Evolutionary conservation across 1,140 invertebrate genomes (phyloP).

Genomic region (Trigoniulus corallinus): DNA sequence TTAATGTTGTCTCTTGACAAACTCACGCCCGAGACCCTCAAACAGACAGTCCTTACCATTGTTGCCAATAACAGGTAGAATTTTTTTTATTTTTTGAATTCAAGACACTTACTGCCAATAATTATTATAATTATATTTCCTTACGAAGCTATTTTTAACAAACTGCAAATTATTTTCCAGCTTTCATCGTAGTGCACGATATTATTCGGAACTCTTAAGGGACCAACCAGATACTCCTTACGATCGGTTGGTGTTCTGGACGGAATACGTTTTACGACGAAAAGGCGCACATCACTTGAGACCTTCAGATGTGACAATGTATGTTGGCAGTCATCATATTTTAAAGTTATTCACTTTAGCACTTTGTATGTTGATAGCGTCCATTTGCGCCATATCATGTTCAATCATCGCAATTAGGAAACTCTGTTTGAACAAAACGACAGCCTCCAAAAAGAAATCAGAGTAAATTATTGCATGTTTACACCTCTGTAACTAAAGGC

Average conservation of each 20-base stretch:
- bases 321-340: no score
- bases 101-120: slow-evolving; percentile 3
- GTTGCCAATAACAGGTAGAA: slow-evolving; percentile 3
- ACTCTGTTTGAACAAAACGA: no score
- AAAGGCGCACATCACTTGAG: background rate
- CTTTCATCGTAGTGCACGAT: background rate
- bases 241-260: slow-evolving; percentile 2
- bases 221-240: background rate
- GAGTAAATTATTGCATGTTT: no score
- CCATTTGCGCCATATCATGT: background rate
- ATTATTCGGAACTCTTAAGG: background rate
- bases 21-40: background rate
- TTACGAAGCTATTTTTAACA: no score
- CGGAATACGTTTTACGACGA: background rate
- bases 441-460: no score
- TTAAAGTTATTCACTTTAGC: background rate
- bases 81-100: background rate
- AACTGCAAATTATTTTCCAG: background rate
- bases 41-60: background rate
- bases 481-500: no score
- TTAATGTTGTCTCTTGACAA: background rate
- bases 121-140: background rate
- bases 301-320: background rate
- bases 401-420: background rate
- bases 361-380: background rate